Evolutionary conservation across 2,113 vertebrate species (phyloP), one percentile per base, ranked within the genome.

Genomic region (Cynopterus brachyotis): DNA sequence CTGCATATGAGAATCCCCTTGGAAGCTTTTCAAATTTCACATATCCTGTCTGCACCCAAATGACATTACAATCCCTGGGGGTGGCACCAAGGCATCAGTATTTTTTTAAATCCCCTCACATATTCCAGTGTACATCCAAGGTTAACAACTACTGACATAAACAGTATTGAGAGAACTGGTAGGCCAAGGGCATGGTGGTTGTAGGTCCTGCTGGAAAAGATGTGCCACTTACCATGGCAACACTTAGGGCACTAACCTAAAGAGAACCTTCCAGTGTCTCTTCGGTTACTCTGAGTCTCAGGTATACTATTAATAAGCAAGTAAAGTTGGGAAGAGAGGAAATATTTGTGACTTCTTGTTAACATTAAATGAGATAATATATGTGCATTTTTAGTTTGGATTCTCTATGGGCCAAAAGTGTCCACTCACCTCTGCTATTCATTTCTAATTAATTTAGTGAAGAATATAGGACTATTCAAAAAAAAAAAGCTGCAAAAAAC

Each of bases 391-490:
- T 88, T 66, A 47, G 35, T 82, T 82, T 67, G 20, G 57, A 57
- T 69, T 79, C 26, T 96, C n/a, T 11, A 47, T 45, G 57, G 35
- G 8, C 17, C 47, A 57, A 91, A 93, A 73, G 37, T 30, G 8
- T 83, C 66, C 10, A 17, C 47, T 80, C 64, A 75, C 24, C 26
- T 26, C 17, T 73, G 16, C 40, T 60, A 53, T 79, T 91, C 55
- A 67, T 87, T 94, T 94, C 62, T 72, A 16, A 66, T 70, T 64
- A 88, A 88, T 53, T 82, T 79, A 83, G 60, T 53, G n/a, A 82
- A 72, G 69, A 30, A 45, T 91, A 28, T 37, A 94, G 40, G 72
- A 78, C 26, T 50, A 76, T 30, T 45, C 12, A 17, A 91, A 82
- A 89, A 86, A 82, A 89, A 78, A 92, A 62, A 69, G 24, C 6